Evolutionary conservation across 2,113 vertebrate genomes (phyloP), one percentile per base, ranked within the genome.

Genomic region (Pungitius pungitius): DNA sequence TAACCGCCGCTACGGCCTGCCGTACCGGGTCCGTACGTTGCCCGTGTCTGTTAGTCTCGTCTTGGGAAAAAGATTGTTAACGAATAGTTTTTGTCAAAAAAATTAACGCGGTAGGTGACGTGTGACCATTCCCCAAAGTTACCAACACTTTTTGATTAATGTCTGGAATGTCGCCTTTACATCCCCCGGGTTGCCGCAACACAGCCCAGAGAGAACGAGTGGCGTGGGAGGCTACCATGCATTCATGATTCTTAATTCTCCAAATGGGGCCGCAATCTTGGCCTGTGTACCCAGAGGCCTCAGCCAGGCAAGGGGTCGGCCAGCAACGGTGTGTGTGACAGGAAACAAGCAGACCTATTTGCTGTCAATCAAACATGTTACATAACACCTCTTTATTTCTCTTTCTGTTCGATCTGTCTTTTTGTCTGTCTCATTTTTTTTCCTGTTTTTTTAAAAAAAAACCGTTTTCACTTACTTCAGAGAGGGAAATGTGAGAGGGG

Each of bases 301-400:
- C 54, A 54, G 76, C 59, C 24, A 22, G 82, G 71, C 65, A 18
- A 74, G 76, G 73, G 86, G 80, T 45, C 72, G 85, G 85, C 84
- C 84, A 85, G 79, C 81, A 70, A 78, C 88, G 87, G 82, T 85
- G 73, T 62, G 61, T 58, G 68, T 90, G 85, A 85, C 84, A 89
- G 81, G 80, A 85, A 89, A 88, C 85, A 77, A 80, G 66, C 91
- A 78, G 88, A 49, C 67, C 2, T 75, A 76, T 65, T 74, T 78
- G 64, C 84, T 88, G 88, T 89, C 91, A 89, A 75, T 90, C 89
- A 86, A 78, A 75, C 27, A 11, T 51, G n/a, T n/a, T n/a, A n/a
- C n/a, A n/a, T n/a, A n/a, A n/a, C n/a, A n/a, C 55, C 78, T 71
- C 76, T 86, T 73, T 86, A 83, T 80, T 69, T 70, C 49, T 71